Conservation (phyloP, 2,113 vertebrate genomes). For the Shinisaurus crocodilurus region DNA sequence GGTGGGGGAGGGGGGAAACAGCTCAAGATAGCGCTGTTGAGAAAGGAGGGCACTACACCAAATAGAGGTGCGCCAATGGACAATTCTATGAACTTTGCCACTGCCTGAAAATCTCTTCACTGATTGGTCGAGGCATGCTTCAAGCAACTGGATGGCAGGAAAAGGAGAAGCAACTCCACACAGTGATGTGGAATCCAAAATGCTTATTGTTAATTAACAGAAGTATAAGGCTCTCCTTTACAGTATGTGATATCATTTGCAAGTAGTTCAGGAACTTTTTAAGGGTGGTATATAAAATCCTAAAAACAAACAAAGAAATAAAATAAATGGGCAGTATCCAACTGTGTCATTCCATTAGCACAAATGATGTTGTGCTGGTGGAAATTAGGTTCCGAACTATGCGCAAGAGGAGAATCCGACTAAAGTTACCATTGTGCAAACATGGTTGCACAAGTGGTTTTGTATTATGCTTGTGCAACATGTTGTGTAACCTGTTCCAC, state of each 20-base stretch:
- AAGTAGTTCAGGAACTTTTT: neutral
- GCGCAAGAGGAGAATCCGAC: no score
- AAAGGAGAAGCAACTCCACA: neutral
- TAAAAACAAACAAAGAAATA: neutral
- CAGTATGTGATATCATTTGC: neutral
- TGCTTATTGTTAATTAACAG: neutral
- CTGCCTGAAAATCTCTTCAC: neutral
- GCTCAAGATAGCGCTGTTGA: neutral
- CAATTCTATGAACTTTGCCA: neutral
- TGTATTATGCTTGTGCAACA: no score
- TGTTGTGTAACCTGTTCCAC: no score
- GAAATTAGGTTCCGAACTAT: no score
- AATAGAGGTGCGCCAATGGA: neutral
- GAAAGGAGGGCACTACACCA: neutral
- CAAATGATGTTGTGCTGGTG: no score
- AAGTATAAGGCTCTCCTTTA: neutral
- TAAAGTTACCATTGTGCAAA: no score
- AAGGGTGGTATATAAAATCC: neutral
- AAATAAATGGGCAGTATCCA: neutral
- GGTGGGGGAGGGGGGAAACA: neutral
- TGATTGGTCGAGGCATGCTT: neutral
- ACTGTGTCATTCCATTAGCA: no score
- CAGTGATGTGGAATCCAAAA: neutral
- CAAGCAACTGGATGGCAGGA: neutral
- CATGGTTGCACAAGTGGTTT: no score